A percentile compares a stretch with the other conserved stretches of the same genome.
Conservation (phyloP, 2,113 vertebrate species). For the Casuarius casuarius region DNA sequence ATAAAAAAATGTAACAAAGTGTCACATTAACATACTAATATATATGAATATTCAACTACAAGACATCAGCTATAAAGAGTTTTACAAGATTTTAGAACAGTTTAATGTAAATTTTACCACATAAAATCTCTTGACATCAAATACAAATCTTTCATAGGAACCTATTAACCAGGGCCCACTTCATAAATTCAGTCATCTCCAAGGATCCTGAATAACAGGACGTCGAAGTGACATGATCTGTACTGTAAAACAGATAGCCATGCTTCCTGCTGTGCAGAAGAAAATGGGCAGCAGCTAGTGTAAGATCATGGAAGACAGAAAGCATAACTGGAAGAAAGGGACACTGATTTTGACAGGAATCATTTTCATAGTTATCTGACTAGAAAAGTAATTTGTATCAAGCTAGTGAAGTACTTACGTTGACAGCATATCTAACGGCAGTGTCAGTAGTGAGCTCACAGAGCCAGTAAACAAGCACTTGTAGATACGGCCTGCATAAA, state of each 20-base stretch:
- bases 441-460: conserved; percentile 96
- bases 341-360: not conserved
- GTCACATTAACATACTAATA: not conserved
- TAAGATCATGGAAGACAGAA: not conserved
- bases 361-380: not conserved
- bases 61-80: not conserved
- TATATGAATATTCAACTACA: not conserved
- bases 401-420: conserved; percentile 84
- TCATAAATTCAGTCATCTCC: not conserved
- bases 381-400: not conserved
- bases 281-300: accelerated
- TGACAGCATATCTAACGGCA: conserved; percentile 96
- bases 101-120: not conserved
- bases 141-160: not conserved
- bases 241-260: not conserved
- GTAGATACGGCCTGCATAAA: conserved; percentile 92
- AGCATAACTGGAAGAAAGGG: not conserved
- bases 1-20: not conserved
- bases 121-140: not conserved
- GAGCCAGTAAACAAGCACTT: conserved; percentile 99
- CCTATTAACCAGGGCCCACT: not conserved
- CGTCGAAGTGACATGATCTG: not conserved
- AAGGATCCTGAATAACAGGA: not conserved
- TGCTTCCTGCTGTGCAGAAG: accelerated
- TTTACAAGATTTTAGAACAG: not conserved